phyloP scores from a whole-genome alignment of 2,113 vertebrate genomes.

The Aegotheles bennettii region DNA sequence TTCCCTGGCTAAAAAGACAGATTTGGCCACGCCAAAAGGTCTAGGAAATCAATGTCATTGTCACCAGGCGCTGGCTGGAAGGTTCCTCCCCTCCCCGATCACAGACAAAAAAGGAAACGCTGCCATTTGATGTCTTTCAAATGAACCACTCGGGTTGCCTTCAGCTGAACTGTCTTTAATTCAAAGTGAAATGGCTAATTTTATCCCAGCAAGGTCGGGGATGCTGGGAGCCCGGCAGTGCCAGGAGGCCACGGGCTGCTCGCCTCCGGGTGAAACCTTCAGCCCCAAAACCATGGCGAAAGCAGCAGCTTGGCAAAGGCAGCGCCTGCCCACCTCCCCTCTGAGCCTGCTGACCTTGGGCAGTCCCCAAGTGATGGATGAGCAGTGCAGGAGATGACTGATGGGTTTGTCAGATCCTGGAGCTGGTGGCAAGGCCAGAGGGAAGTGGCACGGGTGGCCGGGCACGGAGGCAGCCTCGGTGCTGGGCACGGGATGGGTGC shows the following conservation, averaged over 20 bases:
- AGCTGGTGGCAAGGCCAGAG: fast-evolving
- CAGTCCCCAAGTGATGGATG: fast-evolving
- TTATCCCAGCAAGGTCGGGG: slow-evolving; percentile 21
- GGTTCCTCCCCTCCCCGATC: neutral
- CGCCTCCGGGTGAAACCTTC: neutral
- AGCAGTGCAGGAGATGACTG: neutral
- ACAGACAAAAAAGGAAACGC: neutral
- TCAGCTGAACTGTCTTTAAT: neutral
- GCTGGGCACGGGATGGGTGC: neutral
- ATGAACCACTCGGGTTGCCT: neutral
- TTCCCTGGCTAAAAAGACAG: slow-evolving; percentile 34
- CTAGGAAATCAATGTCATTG: slow-evolving; percentile 52
- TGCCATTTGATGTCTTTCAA: neutral
- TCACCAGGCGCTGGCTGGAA: slow-evolving; percentile 18
- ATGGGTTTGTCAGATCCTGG: fast-evolving
- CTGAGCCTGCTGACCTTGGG: neutral
- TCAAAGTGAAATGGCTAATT: slow-evolving; percentile 14
- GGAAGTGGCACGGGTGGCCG: neutral
- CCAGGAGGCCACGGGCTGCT: neutral
- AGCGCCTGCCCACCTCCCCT: too few relatives aligned
- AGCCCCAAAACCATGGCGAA: neutral
- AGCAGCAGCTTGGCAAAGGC: fast-evolving
- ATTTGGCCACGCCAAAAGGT: neutral
- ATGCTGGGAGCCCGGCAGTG: neutral
- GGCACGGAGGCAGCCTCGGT: neutral